Evolutionary conservation across 2,797 vertebrate genomes (phyloP).

Genomic region (Myioborus melanocephalus): DNA sequence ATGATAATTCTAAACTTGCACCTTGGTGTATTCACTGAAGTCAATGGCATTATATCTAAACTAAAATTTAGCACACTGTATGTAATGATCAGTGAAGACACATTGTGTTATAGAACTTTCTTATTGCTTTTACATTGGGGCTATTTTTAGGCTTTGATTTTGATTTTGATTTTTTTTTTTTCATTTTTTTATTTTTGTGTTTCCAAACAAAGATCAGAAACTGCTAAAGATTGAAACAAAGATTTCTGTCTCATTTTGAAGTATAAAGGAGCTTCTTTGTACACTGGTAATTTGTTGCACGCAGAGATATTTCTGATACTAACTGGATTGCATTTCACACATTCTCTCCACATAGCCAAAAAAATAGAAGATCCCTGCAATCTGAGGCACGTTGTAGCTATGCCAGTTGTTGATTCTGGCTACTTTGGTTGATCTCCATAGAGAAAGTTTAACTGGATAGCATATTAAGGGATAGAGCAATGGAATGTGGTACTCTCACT

Average conservation of each 20-base stretch:
- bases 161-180: not conserved
- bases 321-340: constrained; percentile 37
- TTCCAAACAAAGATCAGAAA: constrained; percentile 43
- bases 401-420: not conserved
- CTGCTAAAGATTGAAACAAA: constrained; percentile 26
- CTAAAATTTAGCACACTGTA: not conserved
- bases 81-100: not conserved
- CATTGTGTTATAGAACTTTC: not conserved
- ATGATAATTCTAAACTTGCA: not conserved
- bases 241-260: constrained; percentile 36
- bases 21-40: not conserved
- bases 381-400: not conserved
- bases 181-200: not conserved
- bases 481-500: not conserved
- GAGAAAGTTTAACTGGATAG: not conserved
- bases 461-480: not conserved
- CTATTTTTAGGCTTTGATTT: not conserved
- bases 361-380: constrained; percentile 9
- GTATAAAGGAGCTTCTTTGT: constrained; percentile 28
- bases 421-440: not conserved
- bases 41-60: not conserved
- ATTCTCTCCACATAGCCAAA: constrained; percentile 24
- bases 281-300: constrained; percentile 25
- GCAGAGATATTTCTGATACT: constrained; percentile 38
- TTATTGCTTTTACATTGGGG: not conserved